A percentile compares a stretch with the other conserved stretches of the same genome.
Conservation (phyloP, 1,140 invertebrate genomes). For the Dreissena rostriformis region DNA sequence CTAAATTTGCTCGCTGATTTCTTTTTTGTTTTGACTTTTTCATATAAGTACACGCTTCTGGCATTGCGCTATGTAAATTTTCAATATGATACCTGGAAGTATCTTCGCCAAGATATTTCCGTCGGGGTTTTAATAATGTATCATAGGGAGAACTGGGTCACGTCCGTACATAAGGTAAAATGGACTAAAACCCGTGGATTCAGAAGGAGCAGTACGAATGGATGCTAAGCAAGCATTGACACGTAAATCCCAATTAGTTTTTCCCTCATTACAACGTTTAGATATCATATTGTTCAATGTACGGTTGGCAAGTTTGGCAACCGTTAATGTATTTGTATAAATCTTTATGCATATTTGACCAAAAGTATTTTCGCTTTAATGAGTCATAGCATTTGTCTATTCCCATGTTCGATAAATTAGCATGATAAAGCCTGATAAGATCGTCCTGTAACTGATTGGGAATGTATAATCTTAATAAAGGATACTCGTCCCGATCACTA, state of each 20-base stretch:
- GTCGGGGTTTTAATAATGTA: neutral
- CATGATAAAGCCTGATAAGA: slow-evolving; percentile 18
- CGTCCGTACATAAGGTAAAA: slow-evolving; percentile 14
- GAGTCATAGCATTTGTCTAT: slow-evolving; percentile 31
- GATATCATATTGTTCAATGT: slow-evolving; percentile 21
- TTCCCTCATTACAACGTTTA: neutral
- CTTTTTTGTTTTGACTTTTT: slow-evolving; percentile 4
- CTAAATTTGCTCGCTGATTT: slow-evolving; percentile 5
- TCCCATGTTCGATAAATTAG: neutral
- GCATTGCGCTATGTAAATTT: slow-evolving; percentile 16
- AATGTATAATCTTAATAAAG: slow-evolving; percentile 1
- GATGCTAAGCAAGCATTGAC: neutral
- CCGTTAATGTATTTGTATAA: neutral
- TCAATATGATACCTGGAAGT: neutral
- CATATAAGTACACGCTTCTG: neutral
- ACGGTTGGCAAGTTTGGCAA: neutral
- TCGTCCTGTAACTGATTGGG: neutral
- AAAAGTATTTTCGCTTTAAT: slow-evolving; percentile 18
- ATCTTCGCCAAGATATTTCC: slow-evolving; percentile 21
- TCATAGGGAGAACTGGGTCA: slow-evolving; percentile 11
- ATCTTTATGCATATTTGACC: slow-evolving; percentile 12
- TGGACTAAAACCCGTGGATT: slow-evolving; percentile 5
- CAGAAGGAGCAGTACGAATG: neutral
- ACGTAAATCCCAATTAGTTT: slow-evolving; percentile 18
- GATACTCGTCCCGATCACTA: neutral